Evolutionary conservation across 2,888 invertebrate species (phyloP).

Genomic region (Leistus spinibarbis): DNA sequence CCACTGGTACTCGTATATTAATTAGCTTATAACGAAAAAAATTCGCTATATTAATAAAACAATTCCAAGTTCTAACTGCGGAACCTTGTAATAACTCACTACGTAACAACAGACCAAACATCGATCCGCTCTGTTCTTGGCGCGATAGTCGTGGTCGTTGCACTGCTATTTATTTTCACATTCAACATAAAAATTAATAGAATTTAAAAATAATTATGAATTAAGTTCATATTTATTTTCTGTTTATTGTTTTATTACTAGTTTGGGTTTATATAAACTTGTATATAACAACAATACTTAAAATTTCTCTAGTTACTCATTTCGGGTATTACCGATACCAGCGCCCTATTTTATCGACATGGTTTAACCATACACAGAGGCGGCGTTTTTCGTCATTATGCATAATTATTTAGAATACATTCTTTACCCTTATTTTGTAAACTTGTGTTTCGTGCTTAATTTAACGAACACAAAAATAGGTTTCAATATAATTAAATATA

Average conservation of each 20-base stretch:
- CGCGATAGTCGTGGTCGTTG: constrained; percentile 39
- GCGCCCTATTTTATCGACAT: too few species aligned
- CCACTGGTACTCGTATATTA: constrained; percentile 52
- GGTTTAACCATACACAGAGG: too few species aligned
- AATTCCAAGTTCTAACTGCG: constrained; percentile 73
- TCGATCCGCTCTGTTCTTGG: constrained; percentile 66
- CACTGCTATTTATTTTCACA: constrained; percentile 19
- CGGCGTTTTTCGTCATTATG: too few species aligned
- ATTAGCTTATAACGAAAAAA: constrained; percentile 67
- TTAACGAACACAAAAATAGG: too few species aligned
- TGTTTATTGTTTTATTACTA: neutral
- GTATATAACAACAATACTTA: neutral
- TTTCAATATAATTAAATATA: too few species aligned
- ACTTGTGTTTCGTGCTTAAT: too few species aligned
- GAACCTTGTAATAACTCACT: constrained; percentile 71
- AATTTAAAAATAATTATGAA: constrained; percentile 8
- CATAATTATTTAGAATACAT: too few species aligned
- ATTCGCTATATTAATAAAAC: constrained; percentile 65
- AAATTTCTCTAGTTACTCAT: neutral
- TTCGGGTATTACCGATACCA: neutral
- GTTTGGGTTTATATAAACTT: neutral
- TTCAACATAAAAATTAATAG: constrained; percentile 11
- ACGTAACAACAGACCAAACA: constrained; percentile 70
- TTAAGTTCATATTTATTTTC: neutral
- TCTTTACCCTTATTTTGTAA: too few species aligned